phyloP scores from a whole-genome alignment of 2,888 invertebrate species.

The Pristionchus maxplancki region DNA sequence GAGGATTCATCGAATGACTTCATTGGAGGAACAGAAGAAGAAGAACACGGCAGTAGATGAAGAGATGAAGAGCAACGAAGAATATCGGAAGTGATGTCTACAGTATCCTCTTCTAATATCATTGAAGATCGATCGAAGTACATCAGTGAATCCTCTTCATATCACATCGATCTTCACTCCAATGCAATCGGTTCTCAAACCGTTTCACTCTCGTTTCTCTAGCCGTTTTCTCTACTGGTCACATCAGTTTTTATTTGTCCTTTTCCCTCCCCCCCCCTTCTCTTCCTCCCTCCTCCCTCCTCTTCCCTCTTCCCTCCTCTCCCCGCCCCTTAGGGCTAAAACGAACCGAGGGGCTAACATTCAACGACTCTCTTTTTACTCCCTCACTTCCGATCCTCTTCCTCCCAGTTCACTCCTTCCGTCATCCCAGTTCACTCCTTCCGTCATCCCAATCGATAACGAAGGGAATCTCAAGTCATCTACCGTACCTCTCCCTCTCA shows the following conservation, averaged over 20 bases:
- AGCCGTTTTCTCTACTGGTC: slow-evolving; percentile 37
- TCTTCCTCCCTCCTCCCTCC: slow-evolving; percentile 43
- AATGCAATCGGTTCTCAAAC: neutral
- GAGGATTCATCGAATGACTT: neutral
- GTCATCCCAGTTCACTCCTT: neutral
- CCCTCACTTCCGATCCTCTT: neutral
- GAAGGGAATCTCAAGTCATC: neutral
- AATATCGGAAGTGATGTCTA: neutral
- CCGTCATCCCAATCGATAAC: neutral
- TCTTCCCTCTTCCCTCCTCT: slow-evolving; percentile 24
- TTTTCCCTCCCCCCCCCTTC: slow-evolving; percentile 5
- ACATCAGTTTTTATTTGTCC: slow-evolving; percentile 50
- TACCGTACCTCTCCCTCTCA: slow-evolving; percentile 11
- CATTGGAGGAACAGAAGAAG: neutral
- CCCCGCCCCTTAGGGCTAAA: slow-evolving; percentile 23
- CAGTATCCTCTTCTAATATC: neutral
- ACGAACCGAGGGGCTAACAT: slow-evolving; percentile 15
- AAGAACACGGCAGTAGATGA: neutral
- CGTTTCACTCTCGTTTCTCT: slow-evolving; percentile 13
- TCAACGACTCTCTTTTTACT: slow-evolving; percentile 31
- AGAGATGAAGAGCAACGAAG: neutral
- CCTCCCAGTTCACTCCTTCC: neutral
- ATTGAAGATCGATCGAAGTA: neutral
- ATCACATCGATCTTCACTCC: neutral
- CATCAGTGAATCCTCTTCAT: neutral